Percentiles rank a stretch among this genome's conserved stretches.
These are phyloP conservation scores for Zaprionus camerounensis DNA, from an alignment of 1,140 invertebrate genomes.

Conservation along the genomic window DNA sequence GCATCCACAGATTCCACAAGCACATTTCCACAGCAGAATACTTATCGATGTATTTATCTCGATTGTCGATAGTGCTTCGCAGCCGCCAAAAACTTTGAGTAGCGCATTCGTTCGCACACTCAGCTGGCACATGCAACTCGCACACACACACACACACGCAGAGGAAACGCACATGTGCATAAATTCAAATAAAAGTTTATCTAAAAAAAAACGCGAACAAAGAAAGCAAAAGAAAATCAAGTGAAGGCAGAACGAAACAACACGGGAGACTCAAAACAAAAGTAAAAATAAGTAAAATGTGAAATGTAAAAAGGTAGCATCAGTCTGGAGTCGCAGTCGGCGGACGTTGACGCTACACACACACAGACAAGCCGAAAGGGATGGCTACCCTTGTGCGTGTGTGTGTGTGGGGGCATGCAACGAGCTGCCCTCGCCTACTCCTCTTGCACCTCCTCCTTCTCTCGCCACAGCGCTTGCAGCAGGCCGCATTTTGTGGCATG, in stretches of 20 bases:
- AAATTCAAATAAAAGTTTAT: constrained; percentile 75
- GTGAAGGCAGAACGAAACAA: constrained; percentile 16
- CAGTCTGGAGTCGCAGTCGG: constrained; percentile 43
- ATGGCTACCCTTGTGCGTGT: neutral
- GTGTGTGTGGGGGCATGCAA: constrained; percentile 47
- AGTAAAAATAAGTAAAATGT: constrained; percentile 27
- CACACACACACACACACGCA: constrained; percentile 11
- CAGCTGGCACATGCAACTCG: neutral
- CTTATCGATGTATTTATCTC: neutral
- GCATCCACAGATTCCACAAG: no score
- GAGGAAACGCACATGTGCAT: constrained; percentile 58
- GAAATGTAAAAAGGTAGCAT: constrained; percentile 50
- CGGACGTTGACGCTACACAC: constrained; percentile 58
- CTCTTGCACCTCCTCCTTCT: no score
- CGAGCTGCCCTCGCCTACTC: constrained; percentile 37
- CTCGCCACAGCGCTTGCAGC: constrained; percentile 34
- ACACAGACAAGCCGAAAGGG: constrained; percentile 2
- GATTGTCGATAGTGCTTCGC: neutral
- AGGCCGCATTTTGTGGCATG: constrained; percentile 64
- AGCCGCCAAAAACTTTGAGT: neutral
- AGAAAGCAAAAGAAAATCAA: constrained; percentile 24
- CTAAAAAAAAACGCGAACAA: constrained; percentile 45
- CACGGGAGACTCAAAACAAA: constrained; percentile 20
- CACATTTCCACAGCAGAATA: neutral
- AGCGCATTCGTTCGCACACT: constrained; percentile 11